Evolutionary conservation across 2,113 vertebrate genomes (phyloP).

Genomic region (Larimichthys polyactis): DNA sequence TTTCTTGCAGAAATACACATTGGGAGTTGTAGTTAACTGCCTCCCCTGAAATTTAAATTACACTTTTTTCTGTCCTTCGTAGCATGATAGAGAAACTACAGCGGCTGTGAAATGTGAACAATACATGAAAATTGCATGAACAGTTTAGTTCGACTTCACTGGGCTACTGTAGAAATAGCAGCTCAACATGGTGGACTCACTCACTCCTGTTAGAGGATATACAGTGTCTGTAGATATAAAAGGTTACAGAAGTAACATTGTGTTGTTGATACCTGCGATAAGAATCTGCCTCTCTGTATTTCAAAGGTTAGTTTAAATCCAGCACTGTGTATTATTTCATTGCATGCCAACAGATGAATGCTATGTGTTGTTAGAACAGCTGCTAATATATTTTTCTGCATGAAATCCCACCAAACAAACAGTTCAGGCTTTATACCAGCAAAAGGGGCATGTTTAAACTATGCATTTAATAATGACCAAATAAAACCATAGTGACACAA

Average conservation of each 20-base stretch:
- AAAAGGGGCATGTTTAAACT: slow-evolving; percentile 39
- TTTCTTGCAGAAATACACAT: not conserved
- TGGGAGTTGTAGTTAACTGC: not conserved
- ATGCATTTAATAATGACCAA: slow-evolving; percentile 61
- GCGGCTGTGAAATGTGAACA: too few species aligned
- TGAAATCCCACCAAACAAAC: slow-evolving; percentile 38
- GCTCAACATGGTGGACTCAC: too few species aligned
- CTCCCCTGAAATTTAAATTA: too few species aligned
- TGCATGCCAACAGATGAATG: slow-evolving; percentile 8
- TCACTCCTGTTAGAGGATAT: too few species aligned
- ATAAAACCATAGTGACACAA: slow-evolving; percentile 58
- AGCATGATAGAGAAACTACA: too few species aligned
- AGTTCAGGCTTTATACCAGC: slow-evolving; percentile 6
- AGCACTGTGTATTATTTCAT: not conserved
- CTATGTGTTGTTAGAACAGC: not conserved
- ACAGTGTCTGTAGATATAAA: too few species aligned
- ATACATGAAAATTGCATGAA: too few species aligned
- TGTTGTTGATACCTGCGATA: too few species aligned
- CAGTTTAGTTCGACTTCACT: too few species aligned
- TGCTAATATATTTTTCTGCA: slow-evolving; percentile 19
- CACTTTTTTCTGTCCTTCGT: too few species aligned
- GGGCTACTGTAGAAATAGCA: too few species aligned
- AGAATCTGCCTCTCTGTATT: not conserved
- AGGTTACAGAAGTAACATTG: too few species aligned
- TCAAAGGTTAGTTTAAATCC: slow-evolving; percentile 6